phyloP scores from a whole-genome alignment of 2,888 invertebrate genomes.

The Acrocera orbiculus region DNA sequence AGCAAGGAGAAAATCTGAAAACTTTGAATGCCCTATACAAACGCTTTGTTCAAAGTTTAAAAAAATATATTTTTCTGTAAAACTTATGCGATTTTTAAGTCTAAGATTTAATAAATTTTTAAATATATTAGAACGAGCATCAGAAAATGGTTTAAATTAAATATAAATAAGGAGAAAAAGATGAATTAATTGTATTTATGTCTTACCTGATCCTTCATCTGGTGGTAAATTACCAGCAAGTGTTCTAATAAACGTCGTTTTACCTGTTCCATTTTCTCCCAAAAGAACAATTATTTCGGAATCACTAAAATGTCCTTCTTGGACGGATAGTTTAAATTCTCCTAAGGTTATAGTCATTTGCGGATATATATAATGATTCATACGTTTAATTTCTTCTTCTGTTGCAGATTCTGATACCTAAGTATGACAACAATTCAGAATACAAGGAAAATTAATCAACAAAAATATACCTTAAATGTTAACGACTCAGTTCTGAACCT shows the following conservation, averaged over 20 bases:
- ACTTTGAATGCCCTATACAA: too few species aligned
- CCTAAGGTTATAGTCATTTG: constrained; percentile 70
- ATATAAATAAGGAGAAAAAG: too few species aligned
- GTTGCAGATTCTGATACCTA: constrained; percentile 87
- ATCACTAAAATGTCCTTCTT: constrained; percentile 91
- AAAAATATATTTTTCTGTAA: too few species aligned
- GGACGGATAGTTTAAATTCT: constrained; percentile 57
- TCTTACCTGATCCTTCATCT: constrained; percentile 43
- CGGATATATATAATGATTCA: constrained; percentile 94
- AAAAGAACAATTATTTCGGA: constrained; percentile 96
- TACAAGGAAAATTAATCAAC: too few species aligned
- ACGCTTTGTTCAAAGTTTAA: too few species aligned
- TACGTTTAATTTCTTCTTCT: constrained; percentile 92
- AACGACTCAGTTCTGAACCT: constrained; percentile 93
- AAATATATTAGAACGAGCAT: too few species aligned
- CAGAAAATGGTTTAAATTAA: too few species aligned
- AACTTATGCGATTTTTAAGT: background rate
- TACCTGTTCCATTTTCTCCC: constrained; percentile 97
- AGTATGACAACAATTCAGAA: background rate
- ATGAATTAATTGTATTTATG: too few species aligned
- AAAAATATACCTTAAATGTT: constrained; percentile 74
- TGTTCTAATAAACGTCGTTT: constrained; percentile 98
- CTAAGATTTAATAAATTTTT: too few species aligned
- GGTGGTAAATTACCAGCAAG: constrained; percentile 89
- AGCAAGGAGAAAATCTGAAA: too few species aligned